These are phyloP conservation scores for Notospermus geniculatus DNA, from an alignment of 1,140 invertebrate genomes.

Conservation along the genomic window DNA sequence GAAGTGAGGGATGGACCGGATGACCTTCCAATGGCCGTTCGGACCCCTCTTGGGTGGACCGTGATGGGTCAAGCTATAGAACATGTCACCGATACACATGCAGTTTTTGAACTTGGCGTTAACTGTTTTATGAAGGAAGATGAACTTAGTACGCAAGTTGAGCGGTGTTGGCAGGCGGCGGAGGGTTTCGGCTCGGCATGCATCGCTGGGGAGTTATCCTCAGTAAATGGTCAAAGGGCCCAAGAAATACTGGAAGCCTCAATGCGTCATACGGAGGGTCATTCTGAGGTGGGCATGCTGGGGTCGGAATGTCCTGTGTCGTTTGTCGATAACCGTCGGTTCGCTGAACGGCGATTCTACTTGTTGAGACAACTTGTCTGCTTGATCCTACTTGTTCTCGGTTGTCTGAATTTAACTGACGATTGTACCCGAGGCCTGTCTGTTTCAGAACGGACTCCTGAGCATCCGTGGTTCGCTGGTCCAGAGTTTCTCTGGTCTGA, in stretches of 20 bases:
- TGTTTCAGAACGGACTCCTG: constrained; percentile 11
- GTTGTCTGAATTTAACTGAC: constrained; percentile 24
- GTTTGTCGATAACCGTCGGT: neutral
- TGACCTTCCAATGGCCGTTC: neutral
- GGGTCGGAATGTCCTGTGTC: neutral
- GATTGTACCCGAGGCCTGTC: constrained; percentile 22
- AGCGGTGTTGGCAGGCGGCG: neutral
- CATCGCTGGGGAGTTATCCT: neutral
- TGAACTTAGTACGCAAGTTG: neutral
- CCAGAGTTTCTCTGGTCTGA: neutral
- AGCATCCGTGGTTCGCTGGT: constrained; percentile 17
- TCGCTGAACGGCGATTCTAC: neutral
- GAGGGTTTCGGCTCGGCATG: neutral
- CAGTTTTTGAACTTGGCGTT: no score
- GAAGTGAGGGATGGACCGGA: no score
- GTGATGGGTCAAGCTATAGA: no score
- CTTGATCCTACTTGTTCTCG: constrained; percentile 24
- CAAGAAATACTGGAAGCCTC: neutral
- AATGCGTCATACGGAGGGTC: neutral
- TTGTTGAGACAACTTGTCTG: neutral
- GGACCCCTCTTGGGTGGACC: neutral
- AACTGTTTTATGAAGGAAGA: no score
- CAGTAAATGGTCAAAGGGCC: constrained; percentile 1
- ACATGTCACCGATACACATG: no score
- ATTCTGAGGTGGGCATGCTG: neutral